Evolutionary conservation across 2,113 vertebrate genomes (phyloP).

Genomic region (Cottus gobio): DNA sequence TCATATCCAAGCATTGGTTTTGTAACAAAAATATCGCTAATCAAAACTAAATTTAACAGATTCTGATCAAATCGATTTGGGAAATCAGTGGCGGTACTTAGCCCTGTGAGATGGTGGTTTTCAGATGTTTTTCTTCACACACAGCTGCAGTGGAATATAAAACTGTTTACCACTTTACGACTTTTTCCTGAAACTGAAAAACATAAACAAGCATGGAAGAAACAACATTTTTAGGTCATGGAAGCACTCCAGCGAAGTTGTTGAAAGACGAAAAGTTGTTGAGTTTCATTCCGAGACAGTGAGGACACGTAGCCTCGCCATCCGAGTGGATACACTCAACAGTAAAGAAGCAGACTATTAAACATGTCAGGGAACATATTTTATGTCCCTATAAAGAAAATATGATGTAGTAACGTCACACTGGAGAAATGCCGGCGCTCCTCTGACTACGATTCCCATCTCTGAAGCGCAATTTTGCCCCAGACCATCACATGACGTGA

Average conservation of each 20-base stretch:
- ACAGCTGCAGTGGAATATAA: slow-evolving; percentile 17
- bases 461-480: background rate
- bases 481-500: background rate
- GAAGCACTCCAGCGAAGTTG: slow-evolving; percentile 38
- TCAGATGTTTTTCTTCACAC: slow-evolving; percentile 21
- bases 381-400: slow-evolving; percentile 48
- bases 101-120: background rate
- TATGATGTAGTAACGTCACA: slow-evolving; percentile 35
- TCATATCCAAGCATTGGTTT: background rate
- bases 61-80: background rate
- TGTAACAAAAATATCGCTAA: background rate
- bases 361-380: slow-evolving; percentile 52
- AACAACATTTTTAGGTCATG: slow-evolving; percentile 29
- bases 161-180: slow-evolving; percentile 27
- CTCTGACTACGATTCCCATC: background rate
- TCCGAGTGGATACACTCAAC: slow-evolving; percentile 22
- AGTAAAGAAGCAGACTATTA: slow-evolving; percentile 48
- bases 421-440: slow-evolving; percentile 2
- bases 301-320: slow-evolving; percentile 8
- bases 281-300: background rate
- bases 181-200: slow-evolving; percentile 11
- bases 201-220: slow-evolving; percentile 27
- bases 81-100: background rate
- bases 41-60: background rate
- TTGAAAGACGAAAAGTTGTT: slow-evolving; percentile 51